phyloP scores from a whole-genome alignment of 2,797 vertebrate species.

The Dendrocincla tyrannina region DNA sequence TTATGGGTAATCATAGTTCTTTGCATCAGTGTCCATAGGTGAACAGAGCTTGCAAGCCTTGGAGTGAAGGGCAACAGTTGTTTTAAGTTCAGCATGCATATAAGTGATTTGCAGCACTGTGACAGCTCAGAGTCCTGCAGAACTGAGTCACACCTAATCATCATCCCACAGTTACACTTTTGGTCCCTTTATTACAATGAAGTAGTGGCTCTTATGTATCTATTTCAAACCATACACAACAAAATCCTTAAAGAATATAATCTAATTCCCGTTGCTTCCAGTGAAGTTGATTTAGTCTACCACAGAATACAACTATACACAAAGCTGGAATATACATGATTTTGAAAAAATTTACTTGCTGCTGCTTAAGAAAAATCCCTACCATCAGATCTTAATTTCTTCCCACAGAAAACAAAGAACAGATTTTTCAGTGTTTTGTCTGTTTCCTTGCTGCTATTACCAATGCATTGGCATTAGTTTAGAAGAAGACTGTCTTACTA shows the following conservation, averaged over 20 bases:
- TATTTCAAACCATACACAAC: neutral
- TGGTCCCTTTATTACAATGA: neutral
- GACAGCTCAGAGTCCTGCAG: neutral
- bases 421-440: conserved; percentile 4
- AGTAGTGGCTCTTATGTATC: neutral
- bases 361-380: neutral
- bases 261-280: neutral
- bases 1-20: neutral
- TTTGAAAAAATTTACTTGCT: conserved; percentile 19
- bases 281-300: neutral
- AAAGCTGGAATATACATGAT: neutral
- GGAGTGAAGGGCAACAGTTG: neutral
- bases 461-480: conserved; percentile 39
- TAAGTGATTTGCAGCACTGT: neutral
- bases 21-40: neutral
- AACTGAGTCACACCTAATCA: neutral
- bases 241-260: neutral
- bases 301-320: neutral
- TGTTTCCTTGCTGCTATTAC: conserved; percentile 28
- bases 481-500: neutral
- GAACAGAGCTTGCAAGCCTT: neutral
- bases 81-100: neutral
- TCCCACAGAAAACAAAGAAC: neutral
- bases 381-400: conserved; percentile 39
- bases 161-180: neutral